Evolutionary conservation across 1,140 invertebrate species (phyloP).

Genomic region (Helicoverpa armigera): DNA sequence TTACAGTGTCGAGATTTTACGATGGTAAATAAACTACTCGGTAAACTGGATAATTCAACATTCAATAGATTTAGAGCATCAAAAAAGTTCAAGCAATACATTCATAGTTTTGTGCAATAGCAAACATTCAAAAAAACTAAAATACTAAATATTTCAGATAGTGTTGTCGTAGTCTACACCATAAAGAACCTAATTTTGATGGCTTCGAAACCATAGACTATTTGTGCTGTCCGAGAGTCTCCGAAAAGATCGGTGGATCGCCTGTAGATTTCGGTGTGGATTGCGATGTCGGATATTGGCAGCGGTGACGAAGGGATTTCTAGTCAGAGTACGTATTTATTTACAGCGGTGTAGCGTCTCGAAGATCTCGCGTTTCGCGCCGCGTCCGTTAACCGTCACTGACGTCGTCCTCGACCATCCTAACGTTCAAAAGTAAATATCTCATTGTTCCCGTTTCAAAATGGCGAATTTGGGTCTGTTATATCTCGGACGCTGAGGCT

Average conservation of each 20-base stretch:
- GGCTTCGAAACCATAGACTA: conserved; percentile 81
- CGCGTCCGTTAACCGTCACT: conserved; percentile 66
- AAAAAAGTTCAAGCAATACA: background rate
- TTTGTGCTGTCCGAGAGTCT: conserved; percentile 78
- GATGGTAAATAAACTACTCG: no score
- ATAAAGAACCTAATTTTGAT: conserved; percentile 79
- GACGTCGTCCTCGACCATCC: conserved; percentile 67
- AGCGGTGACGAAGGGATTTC: conserved; percentile 91
- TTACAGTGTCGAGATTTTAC: conserved; percentile 2
- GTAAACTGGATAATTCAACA: no score
- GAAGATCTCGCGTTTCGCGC: conserved; percentile 64
- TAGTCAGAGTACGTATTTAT: conserved; percentile 90
- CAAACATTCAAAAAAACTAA: background rate
- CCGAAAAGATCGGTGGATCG: conserved; percentile 83
- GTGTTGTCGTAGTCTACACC: conserved; percentile 41
- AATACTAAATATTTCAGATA: background rate
- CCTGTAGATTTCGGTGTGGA: conserved; percentile 86
- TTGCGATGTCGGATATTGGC: conserved; percentile 91
- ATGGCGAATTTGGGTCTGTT: conserved; percentile 84
- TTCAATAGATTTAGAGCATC: no score
- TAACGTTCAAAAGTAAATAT: conserved; percentile 85
- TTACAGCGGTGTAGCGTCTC: conserved; percentile 70
- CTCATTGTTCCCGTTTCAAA: conserved; percentile 87
- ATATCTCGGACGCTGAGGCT: conserved; percentile 70
- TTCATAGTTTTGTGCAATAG: background rate